Conservation (phyloP, 2,797 vertebrate genomes). For the Eulemur coronatus region DNA sequence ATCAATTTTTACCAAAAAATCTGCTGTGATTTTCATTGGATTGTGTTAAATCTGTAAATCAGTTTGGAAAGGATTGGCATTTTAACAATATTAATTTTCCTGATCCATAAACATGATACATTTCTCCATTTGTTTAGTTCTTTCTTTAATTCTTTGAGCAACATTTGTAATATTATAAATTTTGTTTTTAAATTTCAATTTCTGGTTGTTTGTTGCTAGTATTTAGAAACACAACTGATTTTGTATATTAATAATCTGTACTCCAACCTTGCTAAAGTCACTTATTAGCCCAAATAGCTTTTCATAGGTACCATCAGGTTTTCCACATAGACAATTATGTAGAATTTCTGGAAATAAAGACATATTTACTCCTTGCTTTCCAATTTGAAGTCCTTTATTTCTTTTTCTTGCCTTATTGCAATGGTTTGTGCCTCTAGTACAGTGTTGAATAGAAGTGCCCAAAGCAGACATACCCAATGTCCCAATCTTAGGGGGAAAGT, state of each 20-base stretch:
- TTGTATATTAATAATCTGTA: not conserved
- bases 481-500: not conserved
- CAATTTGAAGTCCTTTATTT: not conserved
- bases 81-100: not conserved
- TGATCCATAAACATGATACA: not conserved
- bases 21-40: not conserved
- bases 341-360: not conserved
- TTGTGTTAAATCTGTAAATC: not conserved
- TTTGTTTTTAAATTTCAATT: not conserved
- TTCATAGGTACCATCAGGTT: not conserved
- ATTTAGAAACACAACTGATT: not conserved
- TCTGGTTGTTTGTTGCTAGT: not conserved
- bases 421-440: not conserved
- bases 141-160: not conserved
- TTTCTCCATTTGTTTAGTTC: not conserved
- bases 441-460: not conserved
- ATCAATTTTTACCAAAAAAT: not conserved
- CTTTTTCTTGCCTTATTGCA: not conserved
- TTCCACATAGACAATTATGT: not conserved
- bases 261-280: not conserved
- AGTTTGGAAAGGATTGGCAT: not conserved
- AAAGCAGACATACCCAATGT: not conserved
- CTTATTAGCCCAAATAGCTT: not conserved
- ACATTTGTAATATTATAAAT: not conserved
- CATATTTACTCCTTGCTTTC: not conserved